These are phyloP conservation scores for Eilema caniola DNA, from an alignment of 2,888 invertebrate species.

Conservation along the genomic window DNA sequence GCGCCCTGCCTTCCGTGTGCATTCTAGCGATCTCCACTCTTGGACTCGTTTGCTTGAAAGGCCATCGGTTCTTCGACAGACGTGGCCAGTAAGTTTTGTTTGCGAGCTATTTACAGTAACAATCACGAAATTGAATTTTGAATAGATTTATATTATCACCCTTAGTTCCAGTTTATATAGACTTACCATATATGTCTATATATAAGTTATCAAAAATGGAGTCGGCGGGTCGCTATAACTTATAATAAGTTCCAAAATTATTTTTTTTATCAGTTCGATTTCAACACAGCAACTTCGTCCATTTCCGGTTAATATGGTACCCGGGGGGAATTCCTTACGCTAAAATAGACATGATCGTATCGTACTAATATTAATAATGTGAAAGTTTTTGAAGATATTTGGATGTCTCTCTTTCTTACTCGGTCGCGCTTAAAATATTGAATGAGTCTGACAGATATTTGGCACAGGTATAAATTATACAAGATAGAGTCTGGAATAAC, in stretches of 20 bases:
- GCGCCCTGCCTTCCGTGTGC: too few relatives aligned
- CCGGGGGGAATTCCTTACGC: background rate
- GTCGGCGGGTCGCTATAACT: background rate
- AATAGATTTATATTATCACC: too few relatives aligned
- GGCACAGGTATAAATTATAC: background rate
- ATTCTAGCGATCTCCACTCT: too few relatives aligned
- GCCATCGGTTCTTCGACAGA: too few relatives aligned
- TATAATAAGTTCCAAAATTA: slow-evolving; percentile 3
- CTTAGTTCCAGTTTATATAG: too few relatives aligned
- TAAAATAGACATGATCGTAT: background rate
- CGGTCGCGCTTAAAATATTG: background rate
- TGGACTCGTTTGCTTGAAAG: too few relatives aligned
- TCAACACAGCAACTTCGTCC: slow-evolving; percentile 1
- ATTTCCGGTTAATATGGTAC: background rate
- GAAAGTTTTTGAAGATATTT: background rate
- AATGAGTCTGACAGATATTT: background rate
- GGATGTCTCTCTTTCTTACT: background rate
- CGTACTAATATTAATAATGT: background rate
- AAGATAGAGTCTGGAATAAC: background rate
- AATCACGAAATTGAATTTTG: too few relatives aligned
- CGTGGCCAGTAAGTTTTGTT: too few relatives aligned
- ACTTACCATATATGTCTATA: too few relatives aligned
- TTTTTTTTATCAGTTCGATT: slow-evolving; percentile 3
- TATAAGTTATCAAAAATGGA: background rate
- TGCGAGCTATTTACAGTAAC: too few relatives aligned